Base-by-base conservation (phyloP, 23 tunicate genomes). In the Styela plicata region DNA sequence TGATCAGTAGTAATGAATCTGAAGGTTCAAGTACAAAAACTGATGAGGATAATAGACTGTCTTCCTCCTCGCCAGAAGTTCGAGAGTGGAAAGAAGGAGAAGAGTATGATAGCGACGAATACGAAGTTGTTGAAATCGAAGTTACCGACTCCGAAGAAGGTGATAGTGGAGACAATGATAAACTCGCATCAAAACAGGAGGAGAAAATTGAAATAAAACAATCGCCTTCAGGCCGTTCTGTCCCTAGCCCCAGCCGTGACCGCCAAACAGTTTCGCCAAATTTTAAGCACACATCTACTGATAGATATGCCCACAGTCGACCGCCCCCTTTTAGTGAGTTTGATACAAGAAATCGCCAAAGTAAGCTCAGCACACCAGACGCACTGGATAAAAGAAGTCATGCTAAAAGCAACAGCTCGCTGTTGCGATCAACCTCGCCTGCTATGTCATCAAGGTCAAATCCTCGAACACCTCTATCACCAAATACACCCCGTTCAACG, bases 31-130 rank as follows among this genome's bases (percentile, higher is more conserved):
- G 32, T 33, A 19, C 64, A 24, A 44, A 44, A 44, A 44, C 7
- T 44, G 57, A 44, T 44, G 57, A 44, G 10, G 57, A 44, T 5
- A 13, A 7, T 5, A 44, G 57, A 13, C 57, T 44, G 7, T 44
- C 57, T 5, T 76, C 81, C n/a, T 26, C 90, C 22, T 69, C 79
- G 28, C 69, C 82, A 2, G 84, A 63, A 24, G 80, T 87, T 10
- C 83, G 79, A 29, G 91, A 84, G 44, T 92, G 87, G 86, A 80
- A 87, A 22, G 97, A 92, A 31, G 98, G 88, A n/a, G 83, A 75
- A 36, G 82, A 83, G 74, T 92, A 92, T 64, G 97, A 92, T 70
- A 88, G 92, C 73, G 97, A 92, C 67, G 97, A 92, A 63, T 92
- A 92, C 70, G 97, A 92, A 81, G 87, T 92, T 53, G 97, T 92